Base-by-base conservation (phyloP, 1,140 invertebrate genomes). In the Araneus ventricosus region DNA sequence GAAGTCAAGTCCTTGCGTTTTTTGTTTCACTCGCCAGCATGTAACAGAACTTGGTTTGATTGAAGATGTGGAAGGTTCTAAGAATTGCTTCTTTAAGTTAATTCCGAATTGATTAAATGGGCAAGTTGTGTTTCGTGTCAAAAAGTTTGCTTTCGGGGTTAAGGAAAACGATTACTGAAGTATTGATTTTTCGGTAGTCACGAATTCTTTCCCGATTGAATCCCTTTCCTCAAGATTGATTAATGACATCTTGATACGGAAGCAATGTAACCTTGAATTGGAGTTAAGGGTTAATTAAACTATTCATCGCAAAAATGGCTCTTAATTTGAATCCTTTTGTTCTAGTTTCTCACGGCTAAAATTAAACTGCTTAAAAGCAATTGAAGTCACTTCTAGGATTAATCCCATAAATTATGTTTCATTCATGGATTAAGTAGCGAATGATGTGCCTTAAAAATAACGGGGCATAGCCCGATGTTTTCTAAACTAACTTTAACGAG, bases 131-230 rank as follows among this genome's bases (percentile, higher is more conserved):
- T 75, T 52, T 63, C 59, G 59, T 63, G 59, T 63, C 20, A n/a
- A 34, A 75, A 75, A 75, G 34, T 75, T 34, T 22, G 30, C 30
- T 20, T 75, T 37, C 30, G 27, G 17, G 30, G 67, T 70, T 70
- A 27, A 70, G 27, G 34, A 17, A 75, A 37, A 75, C 30, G 70
- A 75, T 75, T 34, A 63, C 59, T 52, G 45, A 14, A 14, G 30
- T 75, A 75, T 75, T 34, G 70, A 75, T 75, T 75, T 75, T 75
- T 75, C 30, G 70, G 70, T 34, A 75, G 70, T 75, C 70, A 75
- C 70, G 70, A 37, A 30, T 75, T 75, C 59, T 8, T 63, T 63
- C 22, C 34, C 20, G 30, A 17, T 75, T 75, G 27, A 75, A 34
- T 37, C 70, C 30, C 20, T 20, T 20, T 34, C 6, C 70, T 2